Evolutionary conservation across 2,113 vertebrate species (phyloP).

Genomic region (Elephantulus edwardii): DNA sequence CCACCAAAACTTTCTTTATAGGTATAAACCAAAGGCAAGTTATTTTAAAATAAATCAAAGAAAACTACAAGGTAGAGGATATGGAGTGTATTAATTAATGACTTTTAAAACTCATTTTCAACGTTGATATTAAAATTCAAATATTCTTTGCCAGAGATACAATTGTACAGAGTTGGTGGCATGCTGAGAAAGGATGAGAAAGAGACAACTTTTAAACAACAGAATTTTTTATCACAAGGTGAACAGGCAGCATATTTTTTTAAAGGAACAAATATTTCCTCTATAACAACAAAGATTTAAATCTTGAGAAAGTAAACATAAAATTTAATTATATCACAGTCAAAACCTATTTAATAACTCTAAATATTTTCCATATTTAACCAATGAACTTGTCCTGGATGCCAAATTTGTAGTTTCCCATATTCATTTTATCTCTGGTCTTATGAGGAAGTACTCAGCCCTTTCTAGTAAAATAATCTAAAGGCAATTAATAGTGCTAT

Average conservation of each 20-base stretch:
- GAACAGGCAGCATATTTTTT: background rate
- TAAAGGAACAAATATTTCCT: background rate
- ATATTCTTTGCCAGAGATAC: background rate
- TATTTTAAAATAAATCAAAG: conserved; percentile 55
- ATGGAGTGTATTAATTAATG: conserved; percentile 17
- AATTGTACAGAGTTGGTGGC: background rate
- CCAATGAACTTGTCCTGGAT: background rate
- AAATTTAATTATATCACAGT: background rate
- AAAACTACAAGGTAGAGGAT: background rate
- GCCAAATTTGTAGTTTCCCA: background rate
- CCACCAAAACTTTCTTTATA: background rate
- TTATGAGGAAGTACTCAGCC: background rate
- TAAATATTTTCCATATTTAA: background rate
- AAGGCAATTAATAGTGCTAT: conserved; percentile 21
- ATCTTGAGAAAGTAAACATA: background rate
- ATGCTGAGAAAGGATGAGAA: background rate
- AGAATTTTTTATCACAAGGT: conserved; percentile 27
- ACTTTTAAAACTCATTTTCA: background rate
- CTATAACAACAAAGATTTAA: background rate
- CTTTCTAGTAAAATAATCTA: background rate
- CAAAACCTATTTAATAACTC: background rate
- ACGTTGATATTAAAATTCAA: conserved; percentile 28
- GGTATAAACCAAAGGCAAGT: background rate
- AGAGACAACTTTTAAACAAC: conserved; percentile 19
- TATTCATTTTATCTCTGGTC: background rate